Base-by-base conservation (phyloP, 2,797 vertebrate species). In the Bradypodion ventrale region DNA sequence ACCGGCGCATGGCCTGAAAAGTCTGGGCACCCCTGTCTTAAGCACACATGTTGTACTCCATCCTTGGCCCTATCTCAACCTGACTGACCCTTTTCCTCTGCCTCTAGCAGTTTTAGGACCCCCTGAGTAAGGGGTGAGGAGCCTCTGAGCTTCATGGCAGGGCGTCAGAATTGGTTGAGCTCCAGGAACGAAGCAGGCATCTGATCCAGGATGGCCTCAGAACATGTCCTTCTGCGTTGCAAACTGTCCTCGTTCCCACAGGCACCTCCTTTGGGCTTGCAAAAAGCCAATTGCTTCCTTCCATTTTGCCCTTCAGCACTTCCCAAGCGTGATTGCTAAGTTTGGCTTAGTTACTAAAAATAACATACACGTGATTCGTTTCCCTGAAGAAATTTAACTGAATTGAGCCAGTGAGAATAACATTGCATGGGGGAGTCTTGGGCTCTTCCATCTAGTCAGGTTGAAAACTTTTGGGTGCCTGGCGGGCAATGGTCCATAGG, bases 121-220 rank as follows among this genome's bases (percentile, higher is more conserved):
- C 35, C 59, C 42, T 35, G 2, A 7, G n/a, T 15, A 9, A 42
- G 44, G 56, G 12, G 32, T 4, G 60, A 27, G 73, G 82, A 46
- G 40, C n/a, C 27, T 44, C 25, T 63, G 52, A 81, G 49, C 56
- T 70, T 66, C 12, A 37, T 80, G 56, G 29, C 15, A 32, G 70
- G 75, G 29, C 63, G 12, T 32, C 82, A 49, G 76, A 66, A 40
- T 75, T 76, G n/a, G 15, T 69, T 62, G 42, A 75, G 78, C 80
- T 10, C 35, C 65, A 35, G 15, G 49, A 76, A 70, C 35, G 35
- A 44, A 72, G 78, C 59, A 77, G 66, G 66, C 27, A 16, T 65
- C 35, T 72, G 82, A 82, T 84, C 87, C 2, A 35, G 76, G 86
- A n/a, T n/a, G 82, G 77, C 78, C 78, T 84, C 23, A 25, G 6